Percentiles rank a stretch among this genome's conserved stretches.
phyloP scores from a whole-genome alignment of 2,888 invertebrate species.

The Idaea aversata region DNA sequence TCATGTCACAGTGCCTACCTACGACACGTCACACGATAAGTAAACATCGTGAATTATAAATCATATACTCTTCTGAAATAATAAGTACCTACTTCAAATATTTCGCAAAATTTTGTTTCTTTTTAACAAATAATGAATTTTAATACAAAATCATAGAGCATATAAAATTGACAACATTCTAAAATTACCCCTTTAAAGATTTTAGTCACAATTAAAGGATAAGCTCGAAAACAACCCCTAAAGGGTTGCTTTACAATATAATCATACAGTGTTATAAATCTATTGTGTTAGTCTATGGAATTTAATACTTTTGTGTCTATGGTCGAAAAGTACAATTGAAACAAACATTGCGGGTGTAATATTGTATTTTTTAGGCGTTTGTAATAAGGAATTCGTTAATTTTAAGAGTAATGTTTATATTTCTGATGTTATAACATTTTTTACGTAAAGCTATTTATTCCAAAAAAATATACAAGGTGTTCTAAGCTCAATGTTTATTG shows the following conservation, averaged over 20 bases:
- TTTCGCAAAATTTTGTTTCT: no score
- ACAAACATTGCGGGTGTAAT: conserved; percentile 33
- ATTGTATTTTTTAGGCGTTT: conserved; percentile 6
- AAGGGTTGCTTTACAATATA: conserved; percentile 40
- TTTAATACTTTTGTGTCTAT: conserved; percentile 36
- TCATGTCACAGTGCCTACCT: no score
- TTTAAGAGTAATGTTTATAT: neutral
- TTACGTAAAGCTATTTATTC: no score
- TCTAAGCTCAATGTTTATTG: no score
- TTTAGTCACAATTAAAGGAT: conserved; percentile 48
- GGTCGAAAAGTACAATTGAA: conserved; percentile 24
- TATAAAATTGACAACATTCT: neutral
- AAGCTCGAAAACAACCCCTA: conserved; percentile 38
- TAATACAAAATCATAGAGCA: neutral
- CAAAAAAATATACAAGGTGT: no score
- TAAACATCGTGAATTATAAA: no score
- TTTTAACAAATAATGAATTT: no score
- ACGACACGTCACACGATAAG: no score
- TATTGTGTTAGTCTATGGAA: conserved; percentile 34
- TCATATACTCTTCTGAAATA: no score
- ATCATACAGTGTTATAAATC: conserved; percentile 37
- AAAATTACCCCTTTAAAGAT: conserved; percentile 26
- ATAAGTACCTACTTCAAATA: no score
- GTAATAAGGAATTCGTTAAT: neutral
- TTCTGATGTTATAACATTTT: neutral